phyloP scores from a whole-genome alignment of 1,140 invertebrate genomes.

The Ceratoteleas bidentatus region DNA sequence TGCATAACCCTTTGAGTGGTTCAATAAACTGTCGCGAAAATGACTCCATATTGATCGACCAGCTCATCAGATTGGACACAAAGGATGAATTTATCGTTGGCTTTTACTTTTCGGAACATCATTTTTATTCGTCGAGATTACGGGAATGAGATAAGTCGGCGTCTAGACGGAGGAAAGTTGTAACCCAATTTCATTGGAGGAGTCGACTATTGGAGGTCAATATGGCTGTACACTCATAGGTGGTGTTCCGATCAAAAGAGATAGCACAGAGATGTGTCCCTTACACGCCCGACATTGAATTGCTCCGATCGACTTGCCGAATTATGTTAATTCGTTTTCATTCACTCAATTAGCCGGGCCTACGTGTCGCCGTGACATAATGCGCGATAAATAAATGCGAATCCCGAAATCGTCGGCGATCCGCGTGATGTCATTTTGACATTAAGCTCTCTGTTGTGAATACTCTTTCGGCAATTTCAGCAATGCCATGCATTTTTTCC shows the following conservation, averaged over 20 bases:
- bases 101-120: neutral
- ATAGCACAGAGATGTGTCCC: neutral
- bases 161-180: slow-evolving; percentile 39
- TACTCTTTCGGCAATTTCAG: too few relatives aligned
- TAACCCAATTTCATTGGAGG: slow-evolving; percentile 28
- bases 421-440: too few relatives aligned
- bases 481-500: too few relatives aligned
- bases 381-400: neutral
- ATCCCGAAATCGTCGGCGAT: neutral
- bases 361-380: neutral
- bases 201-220: slow-evolving; percentile 27
- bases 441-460: too few relatives aligned
- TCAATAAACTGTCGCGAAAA: slow-evolving; percentile 13
- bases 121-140: slow-evolving; percentile 20
- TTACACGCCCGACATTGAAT: slow-evolving; percentile 15
- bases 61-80: neutral
- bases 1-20: too few relatives aligned
- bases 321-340: slow-evolving; percentile 1
- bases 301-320: neutral
- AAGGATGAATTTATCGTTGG: slow-evolving; percentile 18
- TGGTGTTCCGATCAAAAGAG: neutral
- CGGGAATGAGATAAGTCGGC: neutral
- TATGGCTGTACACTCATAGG: slow-evolving; percentile 8
- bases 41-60: slow-evolving; percentile 19
- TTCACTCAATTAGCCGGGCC: neutral